Percentiles rank a stretch among this genome's conserved stretches.
phyloP scores from a whole-genome alignment of 92 coral and sea anemone species.

The Heliopora coerulea region DNA sequence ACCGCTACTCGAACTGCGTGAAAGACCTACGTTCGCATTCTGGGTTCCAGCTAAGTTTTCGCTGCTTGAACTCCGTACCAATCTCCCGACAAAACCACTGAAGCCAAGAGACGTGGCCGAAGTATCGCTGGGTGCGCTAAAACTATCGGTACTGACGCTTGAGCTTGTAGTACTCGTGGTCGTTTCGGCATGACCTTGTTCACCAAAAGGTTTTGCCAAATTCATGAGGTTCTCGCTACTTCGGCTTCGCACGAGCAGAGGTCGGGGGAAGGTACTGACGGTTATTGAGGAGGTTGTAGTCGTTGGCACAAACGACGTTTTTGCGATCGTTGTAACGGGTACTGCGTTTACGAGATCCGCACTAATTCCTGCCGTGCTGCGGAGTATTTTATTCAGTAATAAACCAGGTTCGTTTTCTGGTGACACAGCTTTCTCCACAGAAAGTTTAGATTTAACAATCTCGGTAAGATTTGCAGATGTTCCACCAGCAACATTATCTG shows the following conservation, averaged over 20 bases:
- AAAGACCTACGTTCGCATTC: constrained; percentile 49
- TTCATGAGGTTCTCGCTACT: constrained; percentile 84
- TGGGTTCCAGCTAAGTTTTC: constrained; percentile 68
- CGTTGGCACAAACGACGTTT: constrained; percentile 50
- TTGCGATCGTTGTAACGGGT: constrained; percentile 73
- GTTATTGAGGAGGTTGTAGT: constrained; percentile 59
- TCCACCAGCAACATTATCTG: background rate
- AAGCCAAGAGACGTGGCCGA: constrained; percentile 31
- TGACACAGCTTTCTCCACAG: constrained; percentile 1
- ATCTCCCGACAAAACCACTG: constrained; percentile 62
- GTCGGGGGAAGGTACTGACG: constrained; percentile 46
- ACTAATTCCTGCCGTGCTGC: constrained; percentile 47
- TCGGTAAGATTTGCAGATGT: constrained; percentile 25
- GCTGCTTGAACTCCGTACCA: constrained; percentile 89
- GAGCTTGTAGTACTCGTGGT: background rate
- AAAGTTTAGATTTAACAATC: constrained; percentile 35
- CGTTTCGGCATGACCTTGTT: background rate
- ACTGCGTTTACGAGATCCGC: constrained; percentile 59
- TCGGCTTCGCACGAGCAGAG: constrained; percentile 69
- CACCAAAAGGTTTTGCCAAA: constrained; percentile 39
- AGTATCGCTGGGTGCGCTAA: background rate
- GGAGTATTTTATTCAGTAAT: constrained; percentile 16
- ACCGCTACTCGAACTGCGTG: constrained; percentile 83
- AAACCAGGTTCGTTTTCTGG: constrained; percentile 10
- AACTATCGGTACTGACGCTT: background rate